These are phyloP conservation scores for Aselliscus stoliczkanus DNA, from an alignment of 2,797 vertebrate species.

Conservation along the genomic window DNA sequence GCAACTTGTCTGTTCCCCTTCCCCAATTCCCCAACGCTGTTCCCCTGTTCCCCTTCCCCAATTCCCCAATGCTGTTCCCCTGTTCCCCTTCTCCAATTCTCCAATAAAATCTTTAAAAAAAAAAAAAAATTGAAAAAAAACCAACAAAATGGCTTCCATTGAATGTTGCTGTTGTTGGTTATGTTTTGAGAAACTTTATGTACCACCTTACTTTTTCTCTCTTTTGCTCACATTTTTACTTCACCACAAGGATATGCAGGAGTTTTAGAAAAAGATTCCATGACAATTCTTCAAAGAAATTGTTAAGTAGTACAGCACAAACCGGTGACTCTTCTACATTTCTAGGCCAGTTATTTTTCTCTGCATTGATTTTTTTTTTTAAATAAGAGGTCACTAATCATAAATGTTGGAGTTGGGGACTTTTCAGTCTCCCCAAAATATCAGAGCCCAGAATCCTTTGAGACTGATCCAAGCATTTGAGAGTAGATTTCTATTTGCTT, in stretches of 20 bases:
- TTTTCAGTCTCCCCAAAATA: not conserved
- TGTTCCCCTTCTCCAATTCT: no score
- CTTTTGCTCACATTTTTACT: not conserved
- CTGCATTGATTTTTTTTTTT: constrained; percentile 15
- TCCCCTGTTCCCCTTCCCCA: no score
- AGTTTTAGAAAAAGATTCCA: constrained; percentile 30
- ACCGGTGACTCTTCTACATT: not conserved
- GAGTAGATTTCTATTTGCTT: not conserved
- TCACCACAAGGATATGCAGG: not conserved
- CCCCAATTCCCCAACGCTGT: no score
- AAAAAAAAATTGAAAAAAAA: not conserved
- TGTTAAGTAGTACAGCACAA: not conserved
- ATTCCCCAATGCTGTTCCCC: no score
- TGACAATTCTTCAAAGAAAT: constrained; percentile 48
- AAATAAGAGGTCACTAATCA: not conserved
- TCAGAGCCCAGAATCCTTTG: not conserved
- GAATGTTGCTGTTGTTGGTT: not conserved
- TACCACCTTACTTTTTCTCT: not conserved
- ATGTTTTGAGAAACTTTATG: not conserved
- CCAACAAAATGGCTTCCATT: not conserved
- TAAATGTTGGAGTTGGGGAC: not conserved
- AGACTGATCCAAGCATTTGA: not conserved
- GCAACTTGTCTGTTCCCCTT: no score
- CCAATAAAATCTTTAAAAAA: no score
- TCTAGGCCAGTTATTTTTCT: constrained; percentile 17